Percentiles rank a stretch among this genome's conserved stretches.
These are phyloP conservation scores for Mermis nigrescens DNA, from an alignment of 2,888 invertebrate genomes.

Conservation along the genomic window DNA sequence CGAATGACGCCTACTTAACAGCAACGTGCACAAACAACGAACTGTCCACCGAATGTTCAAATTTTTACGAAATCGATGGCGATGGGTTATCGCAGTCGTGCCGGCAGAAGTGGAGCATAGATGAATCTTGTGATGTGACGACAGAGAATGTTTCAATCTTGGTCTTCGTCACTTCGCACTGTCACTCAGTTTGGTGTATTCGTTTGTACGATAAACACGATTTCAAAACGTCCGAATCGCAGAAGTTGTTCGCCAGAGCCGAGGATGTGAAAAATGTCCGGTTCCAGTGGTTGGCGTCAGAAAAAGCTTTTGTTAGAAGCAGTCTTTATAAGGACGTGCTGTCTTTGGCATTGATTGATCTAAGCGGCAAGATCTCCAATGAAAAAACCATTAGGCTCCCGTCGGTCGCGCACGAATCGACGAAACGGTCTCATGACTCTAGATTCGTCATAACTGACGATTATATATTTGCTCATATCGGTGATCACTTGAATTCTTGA, in stretches of 20 bases:
- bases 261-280: background rate
- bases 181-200: too few relatives aligned
- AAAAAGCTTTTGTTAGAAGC: background rate
- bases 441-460: background rate
- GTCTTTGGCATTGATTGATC: background rate
- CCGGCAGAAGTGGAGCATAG: too few relatives aligned
- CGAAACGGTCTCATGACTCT: background rate
- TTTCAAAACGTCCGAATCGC: background rate
- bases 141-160: too few relatives aligned
- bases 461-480: background rate
- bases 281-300: background rate
- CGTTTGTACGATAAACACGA: too few relatives aligned
- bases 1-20: too few relatives aligned
- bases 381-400: background rate
- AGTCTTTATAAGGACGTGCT: background rate
- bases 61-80: too few relatives aligned
- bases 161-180: too few relatives aligned
- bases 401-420: background rate
- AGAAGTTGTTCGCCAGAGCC: background rate
- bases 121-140: too few relatives aligned
- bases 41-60: too few relatives aligned
- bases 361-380: background rate
- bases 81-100: too few relatives aligned
- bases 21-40: too few relatives aligned
- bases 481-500: too few relatives aligned